Base-by-base conservation (phyloP, 1,140 invertebrate species). In the Nylanderia fulva region DNA sequence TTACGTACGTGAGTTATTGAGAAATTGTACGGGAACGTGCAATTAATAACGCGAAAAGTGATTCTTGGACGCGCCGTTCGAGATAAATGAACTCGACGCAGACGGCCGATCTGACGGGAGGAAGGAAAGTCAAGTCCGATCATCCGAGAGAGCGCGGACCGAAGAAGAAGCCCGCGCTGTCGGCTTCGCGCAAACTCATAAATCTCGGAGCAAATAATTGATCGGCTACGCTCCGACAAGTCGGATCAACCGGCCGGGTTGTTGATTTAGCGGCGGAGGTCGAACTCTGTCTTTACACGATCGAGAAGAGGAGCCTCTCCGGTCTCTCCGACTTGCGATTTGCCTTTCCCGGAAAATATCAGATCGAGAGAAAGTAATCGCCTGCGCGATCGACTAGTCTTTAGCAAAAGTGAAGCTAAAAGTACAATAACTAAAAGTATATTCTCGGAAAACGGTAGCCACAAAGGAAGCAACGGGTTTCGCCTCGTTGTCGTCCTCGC, bases 161-260 rank as follows among this genome's bases (percentile, higher is more conserved):
- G 84, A 79, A 60, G 87, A 85, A 89, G 88, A 58, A 88, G 87
- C 85, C 76, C 76, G 74, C 85, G 85, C 85, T 92, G 84, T 91
- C 89, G 75, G 85, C 90, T 88, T 86, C 69, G 85, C 88, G 91
- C 92, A 93, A 93, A 94, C 93, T 93, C 93, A 94, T 94, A 94
- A 94, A 94, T 94, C 93, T 93, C 91, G 92, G 90, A 89, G 93
- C 91, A 94, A 94, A 94, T 94, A 94, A 94, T 94, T 93, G 92
- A 92, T 90, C 87, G 90, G 89, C 90, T 91, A 84, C 80, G 87
- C 90, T 90, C 69, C 66, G 86, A 24, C 84, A 60, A 92, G 90
- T 89, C 89, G 88, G 91, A 93, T 94, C 45, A 48, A 48, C 45
- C 91, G 88, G 88, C 61, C 85, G 88, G 90, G 29, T n/a, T 93